Evolutionary conservation across 2,113 vertebrate genomes (phyloP).

Genomic region (Scortum barcoo): DNA sequence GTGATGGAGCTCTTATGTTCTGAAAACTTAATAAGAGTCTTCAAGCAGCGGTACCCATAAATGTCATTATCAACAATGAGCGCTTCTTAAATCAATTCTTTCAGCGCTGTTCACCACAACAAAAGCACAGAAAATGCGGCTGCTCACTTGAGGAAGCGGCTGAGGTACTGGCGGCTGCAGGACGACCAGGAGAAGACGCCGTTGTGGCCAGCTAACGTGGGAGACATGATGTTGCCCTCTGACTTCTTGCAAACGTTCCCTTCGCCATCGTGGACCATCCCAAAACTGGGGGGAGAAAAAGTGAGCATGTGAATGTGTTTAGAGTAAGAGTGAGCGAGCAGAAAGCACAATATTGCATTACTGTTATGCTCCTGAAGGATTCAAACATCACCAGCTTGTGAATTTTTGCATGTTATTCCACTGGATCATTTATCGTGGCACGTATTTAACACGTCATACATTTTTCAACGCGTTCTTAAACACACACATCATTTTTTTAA

Average conservation of each 20-base stretch:
- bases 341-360: background rate
- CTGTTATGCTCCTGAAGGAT: background rate
- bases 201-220: constrained; percentile 91
- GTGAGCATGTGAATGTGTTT: background rate
- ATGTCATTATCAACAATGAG: constrained; percentile 17
- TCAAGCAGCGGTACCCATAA: constrained; percentile 25
- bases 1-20: constrained; percentile 10
- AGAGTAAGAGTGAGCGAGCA: background rate
- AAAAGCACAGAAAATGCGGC: constrained; percentile 3
- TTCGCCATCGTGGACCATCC: constrained; percentile 94
- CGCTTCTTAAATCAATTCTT: constrained; percentile 20
- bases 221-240: constrained; percentile 94
- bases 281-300: constrained; percentile 83
- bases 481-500: background rate
- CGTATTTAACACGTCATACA: background rate
- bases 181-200: constrained; percentile 94
- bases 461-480: background rate
- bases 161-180: constrained; percentile 93
- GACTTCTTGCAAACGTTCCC: constrained; percentile 93
- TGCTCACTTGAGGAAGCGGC: constrained; percentile 89
- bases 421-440: background rate
- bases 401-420: background rate
- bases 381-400: background rate
- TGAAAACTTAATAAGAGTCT: constrained; percentile 28
- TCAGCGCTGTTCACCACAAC: constrained; percentile 10